phyloP scores from a whole-genome alignment of 2,888 invertebrate genomes.

The Phortica magna region DNA sequence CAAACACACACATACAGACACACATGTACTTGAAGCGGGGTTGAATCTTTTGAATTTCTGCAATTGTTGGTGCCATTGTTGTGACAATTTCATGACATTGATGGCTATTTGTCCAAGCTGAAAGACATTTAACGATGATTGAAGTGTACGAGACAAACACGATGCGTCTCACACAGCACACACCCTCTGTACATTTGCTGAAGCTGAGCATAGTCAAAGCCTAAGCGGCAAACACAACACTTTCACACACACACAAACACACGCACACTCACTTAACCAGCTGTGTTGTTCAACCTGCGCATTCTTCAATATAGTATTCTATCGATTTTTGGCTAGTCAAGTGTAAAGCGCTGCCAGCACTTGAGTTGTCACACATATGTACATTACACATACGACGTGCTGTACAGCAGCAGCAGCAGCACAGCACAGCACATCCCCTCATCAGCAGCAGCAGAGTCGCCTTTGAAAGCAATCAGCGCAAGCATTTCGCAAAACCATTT shows the following conservation, averaged over 20 bases:
- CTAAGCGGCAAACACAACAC: no score
- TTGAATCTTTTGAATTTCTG: constrained; percentile 24
- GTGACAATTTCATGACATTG: constrained; percentile 34
- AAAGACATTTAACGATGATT: constrained; percentile 30
- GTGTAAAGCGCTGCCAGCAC: background rate
- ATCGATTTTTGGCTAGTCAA: background rate
- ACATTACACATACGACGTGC: constrained; percentile 28
- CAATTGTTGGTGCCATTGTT: constrained; percentile 24
- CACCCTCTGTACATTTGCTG: no score
- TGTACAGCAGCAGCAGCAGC: no score
- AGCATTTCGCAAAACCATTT: constrained; percentile 36
- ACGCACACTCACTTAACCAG: constrained; percentile 40
- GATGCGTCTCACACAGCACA: no score
- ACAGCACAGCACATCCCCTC: no score
- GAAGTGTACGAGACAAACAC: background rate
- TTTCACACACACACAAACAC: background rate
- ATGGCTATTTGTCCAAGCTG: constrained; percentile 25
- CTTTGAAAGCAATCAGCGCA: constrained; percentile 19
- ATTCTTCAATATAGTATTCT: background rate
- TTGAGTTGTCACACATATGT: background rate
- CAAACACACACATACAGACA: background rate
- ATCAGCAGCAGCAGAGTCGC: background rate
- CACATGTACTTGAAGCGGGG: background rate
- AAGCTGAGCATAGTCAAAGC: no score
- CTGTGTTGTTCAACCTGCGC: constrained; percentile 31